A percentile compares a stretch with the other conserved stretches of the same genome.
Evolutionary conservation across 2,888 invertebrate genomes (phyloP).

Genomic region (Cheilosia urbana): DNA sequence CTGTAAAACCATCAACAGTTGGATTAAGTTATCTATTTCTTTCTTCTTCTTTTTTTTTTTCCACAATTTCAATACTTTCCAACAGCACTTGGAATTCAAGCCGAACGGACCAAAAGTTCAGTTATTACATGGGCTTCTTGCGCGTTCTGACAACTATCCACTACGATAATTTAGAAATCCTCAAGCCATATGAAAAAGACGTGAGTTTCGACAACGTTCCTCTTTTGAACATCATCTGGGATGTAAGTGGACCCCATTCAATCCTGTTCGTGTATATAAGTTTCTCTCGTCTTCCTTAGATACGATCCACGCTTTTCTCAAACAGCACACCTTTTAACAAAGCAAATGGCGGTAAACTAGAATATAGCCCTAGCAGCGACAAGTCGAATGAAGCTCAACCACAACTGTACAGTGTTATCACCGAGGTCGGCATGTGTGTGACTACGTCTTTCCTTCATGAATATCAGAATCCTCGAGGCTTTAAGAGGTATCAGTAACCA

Average conservation of each 20-base stretch:
- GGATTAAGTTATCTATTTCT: too few relatives aligned
- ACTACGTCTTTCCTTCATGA: constrained; percentile 78
- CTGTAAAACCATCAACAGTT: too few relatives aligned
- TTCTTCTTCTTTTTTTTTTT: too few relatives aligned
- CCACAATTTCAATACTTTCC: too few relatives aligned
- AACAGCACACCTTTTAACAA: neutral
- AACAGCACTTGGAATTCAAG: constrained; percentile 53
- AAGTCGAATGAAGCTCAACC: neutral
- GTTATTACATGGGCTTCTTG: constrained; percentile 79
- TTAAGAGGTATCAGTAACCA: neutral
- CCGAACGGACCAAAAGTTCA: constrained; percentile 36
- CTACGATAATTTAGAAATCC: constrained; percentile 77
- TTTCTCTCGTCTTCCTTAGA: neutral
- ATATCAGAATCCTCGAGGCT: constrained; percentile 79
- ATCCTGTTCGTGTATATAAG: neutral
- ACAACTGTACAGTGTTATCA: constrained; percentile 77
- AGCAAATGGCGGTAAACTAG: neutral
- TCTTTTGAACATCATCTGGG: constrained; percentile 76
- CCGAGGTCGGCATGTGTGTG: constrained; percentile 81
- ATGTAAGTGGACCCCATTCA: constrained; percentile 57
- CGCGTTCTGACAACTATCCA: constrained; percentile 76
- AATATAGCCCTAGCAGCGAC: neutral
- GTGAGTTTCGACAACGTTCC: constrained; percentile 76
- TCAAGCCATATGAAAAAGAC: constrained; percentile 79
- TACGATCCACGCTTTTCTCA: constrained; percentile 17